Evolutionary conservation across 2,113 vertebrate genomes (phyloP).

Genomic region (Eurystomus gularis): DNA sequence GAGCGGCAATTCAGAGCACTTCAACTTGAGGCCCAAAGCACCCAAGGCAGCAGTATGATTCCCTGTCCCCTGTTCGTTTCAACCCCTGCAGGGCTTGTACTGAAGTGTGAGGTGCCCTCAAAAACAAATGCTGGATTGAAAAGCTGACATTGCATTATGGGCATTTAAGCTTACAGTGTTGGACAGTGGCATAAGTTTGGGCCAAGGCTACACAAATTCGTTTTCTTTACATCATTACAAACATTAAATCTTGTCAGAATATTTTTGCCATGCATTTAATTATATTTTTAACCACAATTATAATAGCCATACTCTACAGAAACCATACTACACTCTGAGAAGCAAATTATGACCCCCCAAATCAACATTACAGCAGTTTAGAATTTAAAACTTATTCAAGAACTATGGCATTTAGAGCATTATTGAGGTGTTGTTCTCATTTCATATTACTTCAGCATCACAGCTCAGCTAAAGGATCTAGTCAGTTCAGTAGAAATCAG

Average conservation of each 20-base stretch:
- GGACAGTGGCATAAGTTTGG: background rate
- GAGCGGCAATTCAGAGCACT: background rate
- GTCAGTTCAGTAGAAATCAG: background rate
- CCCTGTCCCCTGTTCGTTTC: fast-evolving
- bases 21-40: background rate
- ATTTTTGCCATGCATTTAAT: background rate
- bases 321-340: background rate
- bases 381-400: constrained; percentile 42
- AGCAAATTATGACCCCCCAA: background rate
- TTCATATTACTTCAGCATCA: background rate
- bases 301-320: background rate
- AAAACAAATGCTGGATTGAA: background rate
- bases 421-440: background rate
- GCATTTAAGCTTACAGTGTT: background rate
- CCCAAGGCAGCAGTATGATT: background rate
- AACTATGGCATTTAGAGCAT: background rate
- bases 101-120: background rate
- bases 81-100: background rate
- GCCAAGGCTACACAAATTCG: background rate
- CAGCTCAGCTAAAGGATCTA: background rate
- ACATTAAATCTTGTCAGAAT: background rate
- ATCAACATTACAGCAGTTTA: background rate
- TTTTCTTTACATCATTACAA: background rate
- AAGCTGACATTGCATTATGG: background rate
- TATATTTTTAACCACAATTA: background rate